Evolutionary conservation across 2,113 vertebrate genomes (phyloP).

Genomic region (Megaleporinus macrocephalus): DNA sequence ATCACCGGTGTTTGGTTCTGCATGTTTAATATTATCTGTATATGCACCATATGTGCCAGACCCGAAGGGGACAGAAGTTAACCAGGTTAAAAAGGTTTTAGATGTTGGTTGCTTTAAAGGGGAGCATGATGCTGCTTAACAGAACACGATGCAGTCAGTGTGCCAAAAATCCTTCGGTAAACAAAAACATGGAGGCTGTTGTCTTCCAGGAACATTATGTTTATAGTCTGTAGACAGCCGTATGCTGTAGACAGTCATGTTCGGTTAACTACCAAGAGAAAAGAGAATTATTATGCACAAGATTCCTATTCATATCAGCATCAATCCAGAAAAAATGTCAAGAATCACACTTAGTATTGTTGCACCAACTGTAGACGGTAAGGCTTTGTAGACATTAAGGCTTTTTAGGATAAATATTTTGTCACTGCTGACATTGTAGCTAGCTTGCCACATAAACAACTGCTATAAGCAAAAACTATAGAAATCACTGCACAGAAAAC

Average conservation of each 20-base stretch:
- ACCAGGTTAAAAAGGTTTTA: neutral
- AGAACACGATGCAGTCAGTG: neutral
- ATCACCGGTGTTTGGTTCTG: neutral
- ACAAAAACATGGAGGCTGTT: neutral
- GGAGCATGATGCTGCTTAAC: neutral
- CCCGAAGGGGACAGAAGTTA: neutral
- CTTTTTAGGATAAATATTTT: neutral
- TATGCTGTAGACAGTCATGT: neutral
- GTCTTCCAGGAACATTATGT: slow-evolving; percentile 6
- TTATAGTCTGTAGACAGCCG: neutral
- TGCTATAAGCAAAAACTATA: neutral
- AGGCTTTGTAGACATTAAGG: neutral
- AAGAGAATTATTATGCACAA: neutral
- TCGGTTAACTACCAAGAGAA: neutral
- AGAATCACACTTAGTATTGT: neutral
- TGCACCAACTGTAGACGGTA: neutral
- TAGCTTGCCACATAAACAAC: neutral
- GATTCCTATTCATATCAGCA: neutral
- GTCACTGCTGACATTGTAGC: neutral
- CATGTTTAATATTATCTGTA: neutral
- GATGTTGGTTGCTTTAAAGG: neutral
- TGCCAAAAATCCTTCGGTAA: neutral
- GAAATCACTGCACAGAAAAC: neutral
- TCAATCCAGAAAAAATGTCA: neutral
- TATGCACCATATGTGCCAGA: neutral